These are phyloP conservation scores for Falco berigora DNA, from an alignment of 2,797 vertebrate species.

Conservation along the genomic window DNA sequence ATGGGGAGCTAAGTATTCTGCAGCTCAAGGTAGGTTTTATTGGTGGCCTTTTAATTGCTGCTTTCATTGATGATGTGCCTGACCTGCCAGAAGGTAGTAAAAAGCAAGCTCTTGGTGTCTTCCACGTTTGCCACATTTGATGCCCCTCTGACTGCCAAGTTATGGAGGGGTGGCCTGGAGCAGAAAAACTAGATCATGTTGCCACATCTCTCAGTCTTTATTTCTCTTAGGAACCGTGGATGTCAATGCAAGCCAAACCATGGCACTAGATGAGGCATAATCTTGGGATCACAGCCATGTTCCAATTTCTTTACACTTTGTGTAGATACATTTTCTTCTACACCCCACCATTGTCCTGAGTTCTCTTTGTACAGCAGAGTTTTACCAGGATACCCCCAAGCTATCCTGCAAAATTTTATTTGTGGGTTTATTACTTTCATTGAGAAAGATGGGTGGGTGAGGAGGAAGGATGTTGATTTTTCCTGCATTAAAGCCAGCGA, in stretches of 20 bases:
- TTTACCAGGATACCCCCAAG: background rate
- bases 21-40: background rate
- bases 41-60: background rate
- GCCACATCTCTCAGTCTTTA: background rate
- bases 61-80: background rate
- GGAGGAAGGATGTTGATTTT: conserved; percentile 27
- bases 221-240: background rate
- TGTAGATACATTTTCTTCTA: background rate
- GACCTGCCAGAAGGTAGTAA: background rate
- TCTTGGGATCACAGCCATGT: background rate
- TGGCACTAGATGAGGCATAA: background rate
- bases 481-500: conserved; percentile 15
- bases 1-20: background rate
- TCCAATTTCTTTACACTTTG: background rate
- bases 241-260: background rate
- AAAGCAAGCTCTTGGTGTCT: background rate
- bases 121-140: background rate
- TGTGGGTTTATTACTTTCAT: conserved; percentile 48
- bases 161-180: background rate
- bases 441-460: background rate
- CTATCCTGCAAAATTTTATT: conserved; percentile 8
- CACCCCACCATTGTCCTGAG: background rate
- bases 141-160: background rate
- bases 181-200: background rate
- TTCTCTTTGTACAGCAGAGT: background rate